Evolutionary conservation across 53 echinoderm and acorn worm species (phyloP).

Genomic region (Crossaster papposus): DNA sequence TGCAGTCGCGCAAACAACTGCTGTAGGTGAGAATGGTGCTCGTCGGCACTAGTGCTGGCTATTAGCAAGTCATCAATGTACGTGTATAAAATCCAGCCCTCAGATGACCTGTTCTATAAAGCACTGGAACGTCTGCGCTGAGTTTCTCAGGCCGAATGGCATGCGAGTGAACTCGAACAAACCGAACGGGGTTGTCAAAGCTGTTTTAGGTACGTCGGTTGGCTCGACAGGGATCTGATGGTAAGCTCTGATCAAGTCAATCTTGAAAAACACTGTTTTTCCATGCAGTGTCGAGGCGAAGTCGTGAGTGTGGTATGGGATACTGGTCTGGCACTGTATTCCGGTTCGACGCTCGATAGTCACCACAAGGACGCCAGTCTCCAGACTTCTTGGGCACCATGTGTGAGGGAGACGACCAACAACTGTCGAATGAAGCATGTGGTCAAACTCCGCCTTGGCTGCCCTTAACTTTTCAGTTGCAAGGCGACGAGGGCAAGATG

Average conservation of each 20-base stretch:
- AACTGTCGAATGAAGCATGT: constrained; percentile 65
- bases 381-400: constrained; percentile 60
- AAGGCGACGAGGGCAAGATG: constrained; percentile 35
- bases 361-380: constrained; percentile 63
- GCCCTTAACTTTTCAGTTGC: constrained; percentile 22
- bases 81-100: constrained; percentile 37
- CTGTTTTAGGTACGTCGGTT: constrained; percentile 49
- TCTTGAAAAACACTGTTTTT: constrained; percentile 41
- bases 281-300: constrained; percentile 25
- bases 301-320: too few species aligned
- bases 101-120: constrained; percentile 61
- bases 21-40: constrained; percentile 45
- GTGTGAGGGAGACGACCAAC: constrained; percentile 61
- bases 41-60: constrained; percentile 12
- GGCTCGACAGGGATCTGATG: constrained; percentile 44
- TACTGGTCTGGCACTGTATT: constrained; percentile 56
- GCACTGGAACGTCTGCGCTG: constrained; percentile 63
- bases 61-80: constrained; percentile 66
- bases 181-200: constrained; percentile 56
- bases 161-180: constrained; percentile 36
- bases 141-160: constrained; percentile 41
- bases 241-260: constrained; percentile 31
- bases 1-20: constrained; percentile 38
- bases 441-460: constrained; percentile 56
- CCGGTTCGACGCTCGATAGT: constrained; percentile 40